phyloP scores from a whole-genome alignment of 2,888 invertebrate species.

The Lingula anatina region DNA sequence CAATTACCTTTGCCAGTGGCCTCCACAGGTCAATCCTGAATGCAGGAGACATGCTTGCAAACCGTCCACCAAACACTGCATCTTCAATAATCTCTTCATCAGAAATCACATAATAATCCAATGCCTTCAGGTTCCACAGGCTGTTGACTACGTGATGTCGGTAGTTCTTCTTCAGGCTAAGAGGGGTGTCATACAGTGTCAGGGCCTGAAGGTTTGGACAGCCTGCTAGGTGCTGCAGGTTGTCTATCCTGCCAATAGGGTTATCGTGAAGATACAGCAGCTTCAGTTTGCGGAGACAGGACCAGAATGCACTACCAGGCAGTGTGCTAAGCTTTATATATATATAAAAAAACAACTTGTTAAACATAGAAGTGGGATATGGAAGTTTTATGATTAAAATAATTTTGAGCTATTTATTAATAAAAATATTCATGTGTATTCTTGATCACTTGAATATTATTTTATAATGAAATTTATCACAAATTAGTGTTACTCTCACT shows the following conservation, averaged over 20 bases:
- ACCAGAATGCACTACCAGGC: slow-evolving; percentile 45
- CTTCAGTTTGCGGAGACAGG: slow-evolving; percentile 29
- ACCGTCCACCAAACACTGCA: slow-evolving; percentile 38
- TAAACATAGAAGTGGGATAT: neutral
- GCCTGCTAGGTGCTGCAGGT: slow-evolving; percentile 36
- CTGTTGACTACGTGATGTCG: slow-evolving; percentile 51
- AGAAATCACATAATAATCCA: slow-evolving; percentile 45
- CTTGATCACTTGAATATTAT: no score
- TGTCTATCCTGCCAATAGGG: slow-evolving; percentile 45
- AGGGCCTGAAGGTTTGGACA: slow-evolving; percentile 32
- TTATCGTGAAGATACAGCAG: slow-evolving; percentile 50
- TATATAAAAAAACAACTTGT: neutral
- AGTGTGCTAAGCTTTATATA: slow-evolving; percentile 38
- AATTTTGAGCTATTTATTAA: neutral
- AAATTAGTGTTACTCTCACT: no score
- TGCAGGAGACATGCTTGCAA: slow-evolving; percentile 22
- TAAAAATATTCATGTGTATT: neutral
- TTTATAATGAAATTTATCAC: no score
- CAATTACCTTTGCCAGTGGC: no score
- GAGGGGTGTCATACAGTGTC: slow-evolving; percentile 49
- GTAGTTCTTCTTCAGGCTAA: slow-evolving; percentile 46
- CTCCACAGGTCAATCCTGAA: slow-evolving; percentile 21
- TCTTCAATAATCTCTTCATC: slow-evolving; percentile 53
- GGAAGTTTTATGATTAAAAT: neutral
- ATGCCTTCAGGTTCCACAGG: slow-evolving; percentile 45